A percentile compares a stretch with the other conserved stretches of the same genome.
phyloP scores from a whole-genome alignment of 2,113 vertebrate species.

The Ramphastos sulfuratus region DNA sequence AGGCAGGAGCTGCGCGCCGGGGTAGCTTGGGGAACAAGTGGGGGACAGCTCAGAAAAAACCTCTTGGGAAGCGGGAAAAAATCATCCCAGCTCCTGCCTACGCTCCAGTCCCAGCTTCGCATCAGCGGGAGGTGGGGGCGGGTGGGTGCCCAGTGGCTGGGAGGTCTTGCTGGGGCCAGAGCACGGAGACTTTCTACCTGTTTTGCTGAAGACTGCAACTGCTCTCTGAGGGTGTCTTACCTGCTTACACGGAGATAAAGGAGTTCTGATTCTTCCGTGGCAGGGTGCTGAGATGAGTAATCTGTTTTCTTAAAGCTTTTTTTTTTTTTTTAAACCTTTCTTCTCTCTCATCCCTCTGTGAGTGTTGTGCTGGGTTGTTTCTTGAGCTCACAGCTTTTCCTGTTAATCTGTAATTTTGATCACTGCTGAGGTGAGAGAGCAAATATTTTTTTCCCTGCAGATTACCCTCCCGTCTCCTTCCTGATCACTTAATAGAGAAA shows the following conservation, averaged over 20 bases:
- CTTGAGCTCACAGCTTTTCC: background rate
- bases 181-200: background rate
- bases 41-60: fast-evolving
- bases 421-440: background rate
- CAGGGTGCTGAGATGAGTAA: background rate
- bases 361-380: background rate
- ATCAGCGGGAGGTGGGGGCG: fast-evolving
- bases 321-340: background rate
- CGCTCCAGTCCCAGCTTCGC: background rate
- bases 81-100: background rate
- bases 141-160: background rate
- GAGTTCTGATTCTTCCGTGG: background rate
- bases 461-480: background rate
- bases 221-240: background rate
- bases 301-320: background rate
- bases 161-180: fast-evolving
- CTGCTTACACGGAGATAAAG: background rate
- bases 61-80: background rate
- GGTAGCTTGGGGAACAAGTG: background rate
- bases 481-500: background rate
- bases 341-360: background rate
- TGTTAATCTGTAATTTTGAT: constrained; percentile 47
- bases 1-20: fast-evolving
- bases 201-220: background rate
- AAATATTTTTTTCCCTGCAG: constrained; percentile 18